Evolutionary conservation across 2,113 vertebrate genomes (phyloP).

Genomic region (Athene cunicularia): DNA sequence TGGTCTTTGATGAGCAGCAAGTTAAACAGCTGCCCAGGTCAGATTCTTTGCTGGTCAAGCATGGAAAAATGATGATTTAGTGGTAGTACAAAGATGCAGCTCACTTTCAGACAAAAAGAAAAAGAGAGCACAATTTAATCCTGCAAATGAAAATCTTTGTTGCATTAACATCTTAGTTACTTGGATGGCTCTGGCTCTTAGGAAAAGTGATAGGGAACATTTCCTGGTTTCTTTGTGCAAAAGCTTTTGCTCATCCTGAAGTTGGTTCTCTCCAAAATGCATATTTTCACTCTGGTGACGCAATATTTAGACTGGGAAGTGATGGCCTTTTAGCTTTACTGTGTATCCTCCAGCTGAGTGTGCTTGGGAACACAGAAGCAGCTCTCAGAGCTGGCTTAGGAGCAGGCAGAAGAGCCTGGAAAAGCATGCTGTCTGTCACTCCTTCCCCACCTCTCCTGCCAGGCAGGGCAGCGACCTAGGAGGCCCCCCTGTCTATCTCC

Average conservation of each 20-base stretch:
- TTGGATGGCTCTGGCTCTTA: not conserved
- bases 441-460: not conserved
- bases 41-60: not conserved
- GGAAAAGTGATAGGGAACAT: not conserved
- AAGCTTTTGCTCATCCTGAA: not conserved
- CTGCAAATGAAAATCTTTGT: not conserved
- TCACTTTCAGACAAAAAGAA: not conserved
- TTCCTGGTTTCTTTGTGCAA: not conserved
- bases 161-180: not conserved
- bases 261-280: not conserved
- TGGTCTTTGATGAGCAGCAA: constrained; percentile 33
- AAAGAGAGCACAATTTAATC: not conserved
- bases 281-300: rapidly evolving
- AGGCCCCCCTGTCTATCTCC: not conserved
- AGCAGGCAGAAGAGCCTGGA: not conserved
- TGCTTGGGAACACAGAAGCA: rapidly evolving
- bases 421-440: not conserved
- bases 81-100: not conserved
- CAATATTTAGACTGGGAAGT: not conserved
- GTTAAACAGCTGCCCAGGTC: constrained; percentile 37
- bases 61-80: not conserved
- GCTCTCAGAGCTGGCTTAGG: not conserved
- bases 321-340: not conserved
- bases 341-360: not conserved
- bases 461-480: not conserved